Evolutionary conservation across 2,888 invertebrate species (phyloP), one percentile per base, ranked within the genome.

Genomic region (Galeruca laticollis): DNA sequence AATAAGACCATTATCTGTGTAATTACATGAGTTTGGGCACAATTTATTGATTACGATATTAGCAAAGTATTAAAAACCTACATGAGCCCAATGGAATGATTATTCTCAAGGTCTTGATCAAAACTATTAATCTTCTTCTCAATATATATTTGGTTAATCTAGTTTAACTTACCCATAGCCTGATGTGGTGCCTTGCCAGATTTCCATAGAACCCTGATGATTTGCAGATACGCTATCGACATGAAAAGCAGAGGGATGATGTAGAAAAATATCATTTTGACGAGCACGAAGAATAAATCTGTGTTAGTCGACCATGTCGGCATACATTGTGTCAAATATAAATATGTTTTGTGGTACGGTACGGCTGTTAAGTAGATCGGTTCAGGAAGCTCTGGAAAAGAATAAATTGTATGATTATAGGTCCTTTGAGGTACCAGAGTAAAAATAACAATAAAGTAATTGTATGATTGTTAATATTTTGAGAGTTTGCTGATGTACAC

Each of bases 161-260:
- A 26, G 26, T 47, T 47, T n/a, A 13, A 47, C 80, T 81, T 76
- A 84, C 84, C 83, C 70, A 83, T 77, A 8, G 82, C 80, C 69
- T 93, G 92, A 2, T 94, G 93, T 0, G 93, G 93, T 69, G 93
- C 93, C 81, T 91, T 91, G 81, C 92, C 91, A 0, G 93, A 93
- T 73, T 89, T 89, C 94, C 95, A 95, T 15, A 96, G 87, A 1
- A 95, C 95, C 43, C 90, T 86, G 61, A 94, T 92, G 69, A 96
- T 96, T 85, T 95, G 94, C 81, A 90, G 91, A 85, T 96, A 96
- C 0, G 95, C 92, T 71, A 94, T 88, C 78, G 91, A 92, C 93
- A 96, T 96, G 83, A 96, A 90, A 4, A 91, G 81, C 33, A 96
- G 86, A 0, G 97, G 97, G 13, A 93, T 87, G 73, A 92, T 89